These are phyloP conservation scores for Taurulus bubalis DNA, from an alignment of 2,113 vertebrate species.

Conservation along the genomic window DNA sequence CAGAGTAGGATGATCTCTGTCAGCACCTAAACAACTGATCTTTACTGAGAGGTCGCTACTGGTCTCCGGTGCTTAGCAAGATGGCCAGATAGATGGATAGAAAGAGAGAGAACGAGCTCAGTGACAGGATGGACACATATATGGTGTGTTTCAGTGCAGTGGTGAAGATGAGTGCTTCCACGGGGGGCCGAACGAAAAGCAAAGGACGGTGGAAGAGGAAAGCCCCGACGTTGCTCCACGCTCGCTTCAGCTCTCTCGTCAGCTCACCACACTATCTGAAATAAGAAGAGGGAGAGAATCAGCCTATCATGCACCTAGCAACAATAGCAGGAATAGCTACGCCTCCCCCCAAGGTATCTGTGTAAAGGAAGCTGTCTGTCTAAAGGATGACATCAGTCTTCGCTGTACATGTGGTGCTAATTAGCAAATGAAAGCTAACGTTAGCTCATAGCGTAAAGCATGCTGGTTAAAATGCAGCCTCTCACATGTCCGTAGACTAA, in stretches of 20 bases:
- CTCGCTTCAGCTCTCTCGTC: slow-evolving; percentile 20
- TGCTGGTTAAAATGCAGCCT: too few species aligned
- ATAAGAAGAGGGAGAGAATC: slow-evolving; percentile 50
- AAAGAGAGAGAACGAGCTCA: slow-evolving; percentile 11
- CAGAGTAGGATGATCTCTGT: neutral
- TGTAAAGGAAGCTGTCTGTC: neutral
- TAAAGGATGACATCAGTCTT: too few species aligned
- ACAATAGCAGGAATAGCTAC: slow-evolving; percentile 55
- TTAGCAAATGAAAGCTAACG: too few species aligned
- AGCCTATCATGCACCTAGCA: slow-evolving; percentile 70
- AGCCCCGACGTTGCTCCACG: slow-evolving; percentile 19
- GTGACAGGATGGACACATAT: neutral
- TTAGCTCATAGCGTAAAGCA: neutral
- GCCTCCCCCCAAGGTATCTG: neutral
- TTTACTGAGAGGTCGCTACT: neutral
- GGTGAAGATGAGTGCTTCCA: slow-evolving; percentile 33
- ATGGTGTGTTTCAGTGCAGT: slow-evolving; percentile 10
- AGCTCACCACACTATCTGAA: slow-evolving; percentile 37
- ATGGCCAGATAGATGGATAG: slow-evolving; percentile 1
- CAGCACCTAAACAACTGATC: neutral
- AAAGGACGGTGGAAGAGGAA: slow-evolving; percentile 27
- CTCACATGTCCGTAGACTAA: neutral
- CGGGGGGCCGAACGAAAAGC: slow-evolving; percentile 8
- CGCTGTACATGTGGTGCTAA: too few species aligned
- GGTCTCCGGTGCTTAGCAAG: neutral